Evolutionary conservation across 2,113 vertebrate species (phyloP), one percentile per base, ranked within the genome.

Genomic region (Channa argus): DNA sequence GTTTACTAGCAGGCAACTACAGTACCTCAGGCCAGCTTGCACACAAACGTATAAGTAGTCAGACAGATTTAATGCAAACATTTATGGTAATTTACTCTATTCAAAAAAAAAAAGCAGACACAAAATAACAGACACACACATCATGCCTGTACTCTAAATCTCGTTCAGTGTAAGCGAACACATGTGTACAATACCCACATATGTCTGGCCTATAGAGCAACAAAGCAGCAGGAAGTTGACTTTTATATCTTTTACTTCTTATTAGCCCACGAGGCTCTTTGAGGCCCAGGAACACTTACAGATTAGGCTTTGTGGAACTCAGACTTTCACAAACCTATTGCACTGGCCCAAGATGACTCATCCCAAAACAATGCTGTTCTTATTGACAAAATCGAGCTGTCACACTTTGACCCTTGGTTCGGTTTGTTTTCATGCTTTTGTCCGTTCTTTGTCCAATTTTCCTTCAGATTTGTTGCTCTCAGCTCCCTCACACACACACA

Each of bases 171-270:
- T 55, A 55, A 43, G 8, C 60, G 63, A 13, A 39, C 63, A 69
- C 38, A 15, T 66, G 60, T 47, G 83, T 63, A 73, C 72, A 81
- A n/a, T 66, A 76, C 50, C 67, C 37, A 63, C 51, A 53, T 62
- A 59, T 71, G 36, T 71, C 84, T 47, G 36, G 36, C 69, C 69
- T 51, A 77, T 64, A 83, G 43, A 64, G 74, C 80, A 78, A 58
- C 80, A 84, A 89, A 84, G 82, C 84, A 85, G 79, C 73, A 86
- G 80, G 87, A 82, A 39, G 58, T 66, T 39, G 6, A 55, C 68
- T 84, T 88, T 82, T 71, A 77, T 61, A 62, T 81, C 59, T 81
- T 80, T 85, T 56, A 78, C 67, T 73, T 79, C 41, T 79, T 73
- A 78, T 79, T 72, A 50, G 65, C 41, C 63, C 70, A 68, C 45